Percentiles rank a stretch among this genome's conserved stretches.
These are phyloP conservation scores for Platanista minor DNA, from an alignment of 2,113 vertebrate genomes.

Conservation along the genomic window DNA sequence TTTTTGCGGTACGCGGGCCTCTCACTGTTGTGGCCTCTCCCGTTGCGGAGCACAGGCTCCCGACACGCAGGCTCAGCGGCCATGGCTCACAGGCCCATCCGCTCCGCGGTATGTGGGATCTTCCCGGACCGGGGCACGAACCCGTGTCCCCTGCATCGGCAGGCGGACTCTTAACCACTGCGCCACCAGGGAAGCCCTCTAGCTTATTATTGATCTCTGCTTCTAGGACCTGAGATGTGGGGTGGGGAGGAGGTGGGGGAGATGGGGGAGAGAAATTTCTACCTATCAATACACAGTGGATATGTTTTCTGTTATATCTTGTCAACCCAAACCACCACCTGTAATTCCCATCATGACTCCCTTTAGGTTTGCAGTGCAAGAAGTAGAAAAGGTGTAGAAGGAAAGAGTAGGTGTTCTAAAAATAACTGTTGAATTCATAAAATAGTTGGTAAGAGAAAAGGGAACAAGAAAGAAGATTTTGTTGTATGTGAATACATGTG, in stretches of 20 bases:
- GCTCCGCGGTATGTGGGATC: too few species aligned
- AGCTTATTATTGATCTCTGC: conserved; percentile 10
- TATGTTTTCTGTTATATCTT: background rate
- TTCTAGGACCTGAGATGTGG: background rate
- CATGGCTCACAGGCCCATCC: too few species aligned
- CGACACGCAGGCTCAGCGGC: too few species aligned
- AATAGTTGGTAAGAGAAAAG: background rate
- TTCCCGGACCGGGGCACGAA: too few species aligned
- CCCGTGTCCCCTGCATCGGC: too few species aligned
- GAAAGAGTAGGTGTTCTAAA: background rate
- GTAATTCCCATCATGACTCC: background rate
- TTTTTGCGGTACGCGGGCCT: too few species aligned
- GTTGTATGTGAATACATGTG: background rate
- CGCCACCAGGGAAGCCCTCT: too few species aligned
- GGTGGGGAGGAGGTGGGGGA: background rate
- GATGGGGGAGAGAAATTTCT: background rate
- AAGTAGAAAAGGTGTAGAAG: background rate
- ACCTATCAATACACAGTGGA: background rate
- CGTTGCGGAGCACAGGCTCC: too few species aligned
- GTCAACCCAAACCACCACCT: background rate
- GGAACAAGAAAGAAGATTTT: background rate
- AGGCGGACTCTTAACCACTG: too few species aligned
- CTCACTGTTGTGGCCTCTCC: too few species aligned
- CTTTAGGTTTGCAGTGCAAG: background rate
- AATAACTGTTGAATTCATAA: background rate